Percentiles rank a stretch among this genome's conserved stretches.
Evolutionary conservation across 1,140 invertebrate genomes (phyloP).

Genomic region (Platyscapa corneri): DNA sequence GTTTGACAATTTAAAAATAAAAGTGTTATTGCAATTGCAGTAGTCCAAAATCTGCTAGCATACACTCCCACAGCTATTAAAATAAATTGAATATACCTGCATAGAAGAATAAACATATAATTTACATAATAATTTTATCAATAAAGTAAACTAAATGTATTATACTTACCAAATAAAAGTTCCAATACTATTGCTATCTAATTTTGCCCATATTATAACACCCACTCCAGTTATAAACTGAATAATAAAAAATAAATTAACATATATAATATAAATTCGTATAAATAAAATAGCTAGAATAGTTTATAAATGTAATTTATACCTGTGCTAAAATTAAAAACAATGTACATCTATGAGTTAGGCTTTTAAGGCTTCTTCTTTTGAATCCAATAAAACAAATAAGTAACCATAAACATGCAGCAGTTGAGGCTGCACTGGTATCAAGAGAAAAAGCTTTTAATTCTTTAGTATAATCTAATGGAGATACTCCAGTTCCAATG

Average conservation of each 20-base stretch:
- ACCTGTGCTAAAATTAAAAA: slow-evolving; percentile 88
- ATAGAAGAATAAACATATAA: slow-evolving; percentile 12
- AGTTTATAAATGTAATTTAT: slow-evolving; percentile 49
- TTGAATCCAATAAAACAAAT: slow-evolving; percentile 80
- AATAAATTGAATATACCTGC: slow-evolving; percentile 81
- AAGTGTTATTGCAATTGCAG: slow-evolving; percentile 85
- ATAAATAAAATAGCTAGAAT: background rate
- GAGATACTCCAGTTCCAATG: slow-evolving; percentile 77
- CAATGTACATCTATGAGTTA: slow-evolving; percentile 89
- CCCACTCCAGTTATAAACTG: slow-evolving; percentile 62
- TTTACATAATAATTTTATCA: background rate
- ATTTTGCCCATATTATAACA: slow-evolving; percentile 70
- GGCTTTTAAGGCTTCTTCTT: slow-evolving; percentile 83
- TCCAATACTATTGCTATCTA: slow-evolving; percentile 56
- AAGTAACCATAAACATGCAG: slow-evolving; percentile 86
- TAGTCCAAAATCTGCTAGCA: slow-evolving; percentile 88
- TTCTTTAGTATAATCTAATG: slow-evolving; percentile 82
- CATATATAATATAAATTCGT: background rate
- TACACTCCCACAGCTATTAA: slow-evolving; percentile 84
- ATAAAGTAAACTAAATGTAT: background rate
- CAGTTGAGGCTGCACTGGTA: slow-evolving; percentile 84
- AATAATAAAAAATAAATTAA: slow-evolving; percentile 33
- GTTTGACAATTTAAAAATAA: slow-evolving; percentile 88
- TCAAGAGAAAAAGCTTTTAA: slow-evolving; percentile 88
- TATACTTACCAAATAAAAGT: slow-evolving; percentile 64